phyloP scores from a whole-genome alignment of 2,888 invertebrate species.

The Trichopria drosophilae region DNA sequence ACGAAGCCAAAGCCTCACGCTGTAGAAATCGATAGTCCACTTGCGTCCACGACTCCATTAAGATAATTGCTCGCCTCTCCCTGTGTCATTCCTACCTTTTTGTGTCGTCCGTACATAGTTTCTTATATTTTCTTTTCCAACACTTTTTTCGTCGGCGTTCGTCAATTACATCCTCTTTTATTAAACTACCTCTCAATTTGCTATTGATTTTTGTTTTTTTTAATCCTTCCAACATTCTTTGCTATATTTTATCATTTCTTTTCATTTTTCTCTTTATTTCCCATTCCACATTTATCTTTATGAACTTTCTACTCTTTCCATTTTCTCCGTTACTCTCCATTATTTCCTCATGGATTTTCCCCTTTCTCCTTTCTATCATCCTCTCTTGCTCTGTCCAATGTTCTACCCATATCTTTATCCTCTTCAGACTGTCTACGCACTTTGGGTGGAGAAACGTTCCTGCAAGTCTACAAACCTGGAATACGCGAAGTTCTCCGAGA shows the following conservation, averaged over 20 bases:
- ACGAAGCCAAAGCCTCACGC: no score
- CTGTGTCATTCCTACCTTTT: slow-evolving; percentile 30
- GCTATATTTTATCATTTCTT: no score
- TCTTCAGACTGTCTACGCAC: slow-evolving; percentile 6
- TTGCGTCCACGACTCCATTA: slow-evolving; percentile 53
- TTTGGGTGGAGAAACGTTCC: slow-evolving; percentile 28
- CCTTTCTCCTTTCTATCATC: slow-evolving; percentile 6
- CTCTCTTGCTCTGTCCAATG: slow-evolving; percentile 7
- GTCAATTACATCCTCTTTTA: no score
- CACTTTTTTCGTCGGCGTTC: no score
- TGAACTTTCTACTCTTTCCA: neutral
- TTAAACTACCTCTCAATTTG: no score
- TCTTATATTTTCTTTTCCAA: no score
- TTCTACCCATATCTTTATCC: slow-evolving; percentile 30
- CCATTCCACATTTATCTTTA: neutral
- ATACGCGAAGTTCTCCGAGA: neutral
- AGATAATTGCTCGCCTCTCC: slow-evolving; percentile 50
- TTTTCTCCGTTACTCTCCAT: neutral
- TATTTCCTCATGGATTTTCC: no score
- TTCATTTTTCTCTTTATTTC: slow-evolving; percentile 1
- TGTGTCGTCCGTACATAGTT: slow-evolving; percentile 12
- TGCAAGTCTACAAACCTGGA: slow-evolving; percentile 25
- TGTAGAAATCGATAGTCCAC: slow-evolving; percentile 49
- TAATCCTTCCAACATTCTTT: no score
- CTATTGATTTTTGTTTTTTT: no score